Evolutionary conservation across 2,113 vertebrate genomes (phyloP).

Genomic region (Oenanthe melanoleuca): DNA sequence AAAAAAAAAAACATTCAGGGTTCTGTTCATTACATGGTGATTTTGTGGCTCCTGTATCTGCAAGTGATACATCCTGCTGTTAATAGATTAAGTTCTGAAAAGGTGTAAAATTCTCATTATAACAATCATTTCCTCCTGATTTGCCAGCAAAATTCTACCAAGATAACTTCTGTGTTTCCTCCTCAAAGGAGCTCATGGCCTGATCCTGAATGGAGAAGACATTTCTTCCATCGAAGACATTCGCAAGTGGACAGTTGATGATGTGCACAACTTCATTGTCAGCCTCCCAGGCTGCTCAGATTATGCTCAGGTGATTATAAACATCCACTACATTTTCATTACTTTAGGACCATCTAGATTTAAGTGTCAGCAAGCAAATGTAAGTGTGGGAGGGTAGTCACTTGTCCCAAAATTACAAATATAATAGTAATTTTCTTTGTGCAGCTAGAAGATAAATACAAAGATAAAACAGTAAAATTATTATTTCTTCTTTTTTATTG

Average conservation of each 20-base stretch:
- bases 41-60: background rate
- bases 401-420: background rate
- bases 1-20: background rate
- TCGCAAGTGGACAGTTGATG: conserved; percentile 90
- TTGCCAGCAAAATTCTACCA: background rate
- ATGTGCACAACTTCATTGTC: conserved; percentile 88
- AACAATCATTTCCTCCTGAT: background rate
- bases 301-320: conserved; percentile 86
- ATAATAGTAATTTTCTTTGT: background rate
- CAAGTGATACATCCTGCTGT: background rate
- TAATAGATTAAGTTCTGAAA: background rate
- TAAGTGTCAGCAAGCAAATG: background rate
- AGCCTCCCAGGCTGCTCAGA: conserved; percentile 89
- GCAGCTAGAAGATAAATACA: background rate
- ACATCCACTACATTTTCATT: background rate
- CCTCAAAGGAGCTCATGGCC: conserved; percentile 76
- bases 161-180: background rate
- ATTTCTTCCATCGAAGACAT: conserved; percentile 83
- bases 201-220: conserved; percentile 82
- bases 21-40: background rate
- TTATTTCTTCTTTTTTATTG: background rate
- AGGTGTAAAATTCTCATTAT: background rate
- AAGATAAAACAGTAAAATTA: background rate
- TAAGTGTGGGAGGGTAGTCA: background rate
- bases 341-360: background rate